A percentile compares a stretch with the other conserved stretches of the same genome.
Evolutionary conservation across 2,797 vertebrate species (phyloP).

Genomic region (Neosilurus hyrtlii): DNA sequence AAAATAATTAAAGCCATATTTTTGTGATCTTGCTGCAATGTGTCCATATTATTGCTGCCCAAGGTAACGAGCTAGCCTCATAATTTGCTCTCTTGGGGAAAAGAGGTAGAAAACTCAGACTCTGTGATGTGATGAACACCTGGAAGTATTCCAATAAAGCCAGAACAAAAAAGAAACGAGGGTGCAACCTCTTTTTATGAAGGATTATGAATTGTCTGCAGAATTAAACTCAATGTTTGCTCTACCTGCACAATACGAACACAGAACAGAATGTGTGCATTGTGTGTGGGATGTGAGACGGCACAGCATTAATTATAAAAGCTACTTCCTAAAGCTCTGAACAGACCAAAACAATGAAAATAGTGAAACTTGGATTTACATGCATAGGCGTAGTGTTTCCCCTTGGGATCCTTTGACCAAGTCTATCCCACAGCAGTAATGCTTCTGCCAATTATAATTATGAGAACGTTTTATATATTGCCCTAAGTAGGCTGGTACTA

Average conservation of each 20-base stretch:
- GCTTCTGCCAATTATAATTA: neutral
- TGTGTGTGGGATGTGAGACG: neutral
- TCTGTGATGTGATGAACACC: slow-evolving; percentile 23
- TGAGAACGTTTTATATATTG: slow-evolving; percentile 6
- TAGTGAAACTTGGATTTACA: neutral
- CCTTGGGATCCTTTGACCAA: neutral
- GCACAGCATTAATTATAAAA: slow-evolving; percentile 3
- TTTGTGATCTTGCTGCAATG: slow-evolving; percentile 41
- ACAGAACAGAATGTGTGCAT: neutral
- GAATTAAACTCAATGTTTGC: slow-evolving; percentile 2
- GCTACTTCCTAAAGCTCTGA: neutral
- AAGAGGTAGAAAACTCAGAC: neutral
- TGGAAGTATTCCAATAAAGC: slow-evolving; percentile 26
- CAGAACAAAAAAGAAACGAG: slow-evolving; percentile 14
- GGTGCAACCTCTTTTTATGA: neutral
- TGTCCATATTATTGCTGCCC: slow-evolving; percentile 42
- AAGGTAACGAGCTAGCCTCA: slow-evolving; percentile 41
- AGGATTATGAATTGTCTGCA: slow-evolving; percentile 4
- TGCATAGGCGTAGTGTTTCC: neutral
- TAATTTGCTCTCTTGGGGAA: slow-evolving; percentile 31
- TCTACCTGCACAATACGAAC: slow-evolving; percentile 12
- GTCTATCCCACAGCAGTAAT: neutral
- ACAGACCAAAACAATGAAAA: neutral
- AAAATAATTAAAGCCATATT: slow-evolving; percentile 56
- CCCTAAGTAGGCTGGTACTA: neutral